A percentile compares a stretch with the other conserved stretches of the same genome.
Conservation (phyloP, 2,888 invertebrate species). For the Dinocampus coccinellae region DNA sequence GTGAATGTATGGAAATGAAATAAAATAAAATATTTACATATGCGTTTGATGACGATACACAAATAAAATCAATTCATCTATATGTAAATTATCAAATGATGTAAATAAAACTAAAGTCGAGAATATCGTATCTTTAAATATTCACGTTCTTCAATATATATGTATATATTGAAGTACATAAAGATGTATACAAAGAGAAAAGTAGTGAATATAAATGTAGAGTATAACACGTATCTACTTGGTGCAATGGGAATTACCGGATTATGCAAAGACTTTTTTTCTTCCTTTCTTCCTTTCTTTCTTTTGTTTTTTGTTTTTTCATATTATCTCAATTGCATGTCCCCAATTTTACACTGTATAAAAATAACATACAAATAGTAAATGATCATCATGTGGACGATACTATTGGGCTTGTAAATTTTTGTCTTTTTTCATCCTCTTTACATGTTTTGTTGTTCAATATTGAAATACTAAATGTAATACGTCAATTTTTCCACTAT, state of each 20-base stretch:
- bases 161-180: too few species aligned
- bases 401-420: not conserved
- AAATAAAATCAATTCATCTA: not conserved
- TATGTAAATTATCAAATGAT: not conserved
- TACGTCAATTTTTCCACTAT: too few species aligned
- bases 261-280: conserved; percentile 11
- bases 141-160: not conserved
- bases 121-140: not conserved
- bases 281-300: too few species aligned
- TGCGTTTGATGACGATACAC: not conserved
- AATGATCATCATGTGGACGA: not conserved
- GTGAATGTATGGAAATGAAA: too few species aligned
- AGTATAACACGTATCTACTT: not conserved
- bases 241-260: not conserved
- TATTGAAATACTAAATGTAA: too few species aligned
- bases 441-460: not conserved
- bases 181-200: not conserved
- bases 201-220: not conserved
- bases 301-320: too few species aligned
- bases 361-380: not conserved
- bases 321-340: not conserved
- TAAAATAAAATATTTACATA: not conserved
- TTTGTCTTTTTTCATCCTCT: too few species aligned
- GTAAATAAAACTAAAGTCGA: not conserved
- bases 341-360: too few species aligned